Conservation (phyloP, 2,888 invertebrate genomes). For the Molanna angustata region DNA sequence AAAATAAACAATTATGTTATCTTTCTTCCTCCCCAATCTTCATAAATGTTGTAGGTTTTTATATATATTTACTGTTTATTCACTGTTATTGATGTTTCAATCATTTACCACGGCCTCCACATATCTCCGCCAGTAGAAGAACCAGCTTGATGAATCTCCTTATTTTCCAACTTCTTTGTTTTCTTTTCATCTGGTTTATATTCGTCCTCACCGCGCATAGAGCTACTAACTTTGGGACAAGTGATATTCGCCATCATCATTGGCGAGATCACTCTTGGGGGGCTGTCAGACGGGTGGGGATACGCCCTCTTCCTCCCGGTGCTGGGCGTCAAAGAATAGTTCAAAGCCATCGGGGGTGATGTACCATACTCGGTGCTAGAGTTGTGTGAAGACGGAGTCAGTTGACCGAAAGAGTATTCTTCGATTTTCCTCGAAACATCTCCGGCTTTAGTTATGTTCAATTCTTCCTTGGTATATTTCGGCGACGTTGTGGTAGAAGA, state of each 20-base stretch:
- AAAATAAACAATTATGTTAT: too few species aligned
- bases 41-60: too few species aligned
- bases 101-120: slow-evolving; percentile 59
- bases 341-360: slow-evolving; percentile 51
- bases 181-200: neutral
- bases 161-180: neutral
- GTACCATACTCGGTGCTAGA: slow-evolving; percentile 44
- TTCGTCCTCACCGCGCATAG: slow-evolving; percentile 36
- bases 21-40: too few species aligned
- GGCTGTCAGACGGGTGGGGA: slow-evolving; percentile 1
- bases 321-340: slow-evolving; percentile 43
- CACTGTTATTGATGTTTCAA: too few species aligned
- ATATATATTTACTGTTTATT: too few species aligned
- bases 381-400: slow-evolving; percentile 19
- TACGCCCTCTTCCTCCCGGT: slow-evolving; percentile 20
- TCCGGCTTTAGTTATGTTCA: slow-evolving; percentile 24
- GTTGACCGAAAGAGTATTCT: slow-evolving; percentile 11
- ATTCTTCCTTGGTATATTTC: slow-evolving; percentile 38
- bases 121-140: slow-evolving; percentile 46
- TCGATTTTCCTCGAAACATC: slow-evolving; percentile 23
- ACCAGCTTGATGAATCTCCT: slow-evolving; percentile 27
- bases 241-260: slow-evolving; percentile 27
- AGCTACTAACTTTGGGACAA: slow-evolving; percentile 27
- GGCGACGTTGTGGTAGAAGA: slow-evolving; percentile 56
- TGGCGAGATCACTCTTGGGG: slow-evolving; percentile 16